Base-by-base conservation (phyloP, 2,888 invertebrate genomes). In the Dermolepida albohirtum region DNA sequence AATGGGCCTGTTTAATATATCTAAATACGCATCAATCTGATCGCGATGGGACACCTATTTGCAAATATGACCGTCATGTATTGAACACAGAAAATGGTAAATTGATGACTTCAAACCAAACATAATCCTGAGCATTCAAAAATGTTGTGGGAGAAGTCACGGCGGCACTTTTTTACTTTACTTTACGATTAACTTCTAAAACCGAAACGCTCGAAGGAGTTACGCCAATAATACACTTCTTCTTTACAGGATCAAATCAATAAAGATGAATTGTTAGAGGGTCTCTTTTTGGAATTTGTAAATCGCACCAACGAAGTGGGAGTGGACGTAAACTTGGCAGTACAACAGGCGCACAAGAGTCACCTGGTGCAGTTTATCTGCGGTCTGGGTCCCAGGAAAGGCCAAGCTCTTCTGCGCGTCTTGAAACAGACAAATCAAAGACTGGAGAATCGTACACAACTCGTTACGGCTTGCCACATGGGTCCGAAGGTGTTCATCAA, bases 241-340 rank as follows among this genome's bases (percentile, higher is more conserved):
- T 49, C 43, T 68, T 63, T 66, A 51, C 88, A 92, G 84, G 93
- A 93, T 79, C 92, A 93, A 78, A 82, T 94, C 67, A 82, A 89
- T 0, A 95, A 95, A 78, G 97, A 98, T 67, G 94, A 95, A 62
- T 84, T 98, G 50, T 82, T 95, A 1, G 94, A 95, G 76, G 92
- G 92, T 41, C 86, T 98, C 5, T 91, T 93, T 72, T 84, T 96
- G 64, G 97, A 98, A 85, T 94, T 94, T 78, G 94, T 98, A 1
- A 98, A 97, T 80, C 88, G 96, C 64, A 95, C 97, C 0, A 99
- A 98, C 81, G 98, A 98, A 87, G 98, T 98, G 0, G 98, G 98
- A 6, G 96, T 99, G 0, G 98, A 99, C 78, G 91, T 99, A 8
- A 99, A 99, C 80, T 88, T 94, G 77, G 95, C 97, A 0, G 93